A percentile compares a stretch with the other conserved stretches of the same genome.
Evolutionary conservation across 2,797 vertebrate genomes (phyloP).

Genomic region (Coilia nasus): DNA sequence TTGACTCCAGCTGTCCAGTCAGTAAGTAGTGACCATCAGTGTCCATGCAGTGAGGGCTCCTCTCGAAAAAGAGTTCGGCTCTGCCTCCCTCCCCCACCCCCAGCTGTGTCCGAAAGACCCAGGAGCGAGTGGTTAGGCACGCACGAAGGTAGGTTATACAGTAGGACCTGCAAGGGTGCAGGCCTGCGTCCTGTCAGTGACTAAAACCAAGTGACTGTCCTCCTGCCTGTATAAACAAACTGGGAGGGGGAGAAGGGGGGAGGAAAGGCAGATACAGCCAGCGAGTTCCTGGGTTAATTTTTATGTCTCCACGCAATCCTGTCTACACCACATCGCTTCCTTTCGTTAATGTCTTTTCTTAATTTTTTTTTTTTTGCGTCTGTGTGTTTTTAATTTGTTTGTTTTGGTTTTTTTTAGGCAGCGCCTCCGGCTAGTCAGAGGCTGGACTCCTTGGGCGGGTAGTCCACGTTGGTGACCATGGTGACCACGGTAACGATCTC

Average conservation of each 20-base stretch:
- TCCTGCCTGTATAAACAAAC: not conserved
- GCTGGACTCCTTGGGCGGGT: constrained; percentile 93
- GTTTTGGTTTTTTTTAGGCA: constrained; percentile 38
- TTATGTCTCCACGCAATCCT: not conserved
- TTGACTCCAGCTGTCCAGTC: constrained; percentile 21
- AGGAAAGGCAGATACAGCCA: not conserved
- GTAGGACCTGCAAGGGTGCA: not conserved
- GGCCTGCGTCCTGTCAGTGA: not conserved
- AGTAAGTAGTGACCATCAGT: constrained; percentile 12
- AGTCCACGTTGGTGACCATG: constrained; percentile 96
- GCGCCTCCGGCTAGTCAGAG: constrained; percentile 85
- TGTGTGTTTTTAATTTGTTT: constrained; percentile 6
- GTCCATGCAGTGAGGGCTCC: constrained; percentile 34
- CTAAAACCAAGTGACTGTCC: not conserved
- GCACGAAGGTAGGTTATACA: not conserved
- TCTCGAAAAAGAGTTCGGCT: constrained; percentile 39
- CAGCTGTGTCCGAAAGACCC: not conserved
- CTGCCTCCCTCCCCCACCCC: not conserved
- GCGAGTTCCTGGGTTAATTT: constrained; percentile 1
- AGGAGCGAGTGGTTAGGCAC: not conserved
- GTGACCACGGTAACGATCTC: constrained; percentile 94
- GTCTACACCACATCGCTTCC: not conserved
- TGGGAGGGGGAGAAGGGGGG: not conserved
- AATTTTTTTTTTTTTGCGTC: not conserved
- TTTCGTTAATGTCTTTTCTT: not conserved